Conservation (phyloP, 2,113 vertebrate genomes). For the Passer domesticus region DNA sequence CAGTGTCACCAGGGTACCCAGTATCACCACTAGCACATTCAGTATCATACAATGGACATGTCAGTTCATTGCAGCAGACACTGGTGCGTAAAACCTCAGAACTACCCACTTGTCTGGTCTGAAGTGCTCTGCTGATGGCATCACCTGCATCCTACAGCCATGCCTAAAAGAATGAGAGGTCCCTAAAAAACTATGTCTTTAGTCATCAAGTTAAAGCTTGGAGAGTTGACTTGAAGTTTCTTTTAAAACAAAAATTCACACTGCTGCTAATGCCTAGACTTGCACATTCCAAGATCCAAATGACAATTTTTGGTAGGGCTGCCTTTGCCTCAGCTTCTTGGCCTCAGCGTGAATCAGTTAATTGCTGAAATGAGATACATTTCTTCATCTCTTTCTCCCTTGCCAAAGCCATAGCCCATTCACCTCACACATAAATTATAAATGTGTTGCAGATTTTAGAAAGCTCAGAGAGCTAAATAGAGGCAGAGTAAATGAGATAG, state of each 20-base stretch:
- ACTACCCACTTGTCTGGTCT: not conserved
- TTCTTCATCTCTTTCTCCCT: not conserved
- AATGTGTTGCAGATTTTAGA: not conserved
- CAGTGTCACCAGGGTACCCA: not conserved
- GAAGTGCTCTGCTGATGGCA: not conserved
- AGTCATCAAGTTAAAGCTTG: not conserved
- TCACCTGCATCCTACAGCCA: accelerated
- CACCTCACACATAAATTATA: not conserved
- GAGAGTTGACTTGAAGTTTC: not conserved
- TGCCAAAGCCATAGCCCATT: not conserved
- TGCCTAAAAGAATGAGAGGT: not conserved
- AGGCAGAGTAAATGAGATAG: not conserved
- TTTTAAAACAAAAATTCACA: not conserved
- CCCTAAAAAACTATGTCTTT: not conserved
- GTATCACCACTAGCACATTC: not conserved
- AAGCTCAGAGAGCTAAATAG: not conserved
- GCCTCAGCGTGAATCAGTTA: not conserved
- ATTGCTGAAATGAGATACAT: accelerated
- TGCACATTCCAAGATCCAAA: not conserved
- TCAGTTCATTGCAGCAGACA: not conserved
- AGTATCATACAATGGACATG: no score
- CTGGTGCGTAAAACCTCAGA: not conserved
- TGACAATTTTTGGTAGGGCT: not conserved
- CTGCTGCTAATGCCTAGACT: not conserved
- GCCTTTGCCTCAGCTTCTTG: not conserved